Percentiles rank a stretch among this genome's conserved stretches.
These are phyloP conservation scores for Limonius californicus DNA, from an alignment of 1,140 invertebrate genomes.

Conservation along the genomic window DNA sequence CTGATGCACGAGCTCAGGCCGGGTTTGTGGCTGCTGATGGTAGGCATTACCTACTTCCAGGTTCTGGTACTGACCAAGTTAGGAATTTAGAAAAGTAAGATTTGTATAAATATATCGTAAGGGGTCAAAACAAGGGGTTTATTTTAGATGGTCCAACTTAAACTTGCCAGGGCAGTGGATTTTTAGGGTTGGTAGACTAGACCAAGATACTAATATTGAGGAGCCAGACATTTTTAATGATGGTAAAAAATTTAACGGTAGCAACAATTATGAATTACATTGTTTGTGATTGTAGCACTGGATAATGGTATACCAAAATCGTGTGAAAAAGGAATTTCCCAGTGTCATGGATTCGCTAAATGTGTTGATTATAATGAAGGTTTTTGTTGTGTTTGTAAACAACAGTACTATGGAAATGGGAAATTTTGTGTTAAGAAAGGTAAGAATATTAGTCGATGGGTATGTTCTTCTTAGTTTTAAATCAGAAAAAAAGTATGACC, in stretches of 20 bases:
- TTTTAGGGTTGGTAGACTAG: slow-evolving; percentile 70
- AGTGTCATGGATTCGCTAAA: slow-evolving; percentile 76
- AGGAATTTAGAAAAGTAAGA: slow-evolving; percentile 65
- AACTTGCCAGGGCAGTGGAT: slow-evolving; percentile 79
- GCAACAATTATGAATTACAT: background rate
- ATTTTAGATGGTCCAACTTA: slow-evolving; percentile 77
- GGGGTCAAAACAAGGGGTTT: background rate
- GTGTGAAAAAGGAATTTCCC: slow-evolving; percentile 56
- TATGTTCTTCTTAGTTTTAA: no score
- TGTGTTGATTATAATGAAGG: slow-evolving; percentile 80
- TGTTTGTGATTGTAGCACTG: background rate
- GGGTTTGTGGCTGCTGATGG: slow-evolving; percentile 84
- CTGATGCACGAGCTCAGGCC: slow-evolving; percentile 86
- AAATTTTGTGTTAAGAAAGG: slow-evolving; percentile 79
- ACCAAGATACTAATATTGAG: slow-evolving; percentile 57
- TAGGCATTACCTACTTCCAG: slow-evolving; percentile 65
- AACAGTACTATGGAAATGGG: slow-evolving; percentile 87
- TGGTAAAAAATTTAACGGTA: slow-evolving; percentile 37
- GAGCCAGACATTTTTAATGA: slow-evolving; percentile 60
- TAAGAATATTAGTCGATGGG: no score
- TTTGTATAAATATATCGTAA: background rate
- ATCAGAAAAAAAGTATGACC: no score
- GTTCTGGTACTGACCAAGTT: slow-evolving; percentile 86
- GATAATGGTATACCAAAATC: slow-evolving; percentile 37
- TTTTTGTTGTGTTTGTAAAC: slow-evolving; percentile 83